Base-by-base conservation (phyloP, 2,888 invertebrate species). In the Xestia xanthographa region DNA sequence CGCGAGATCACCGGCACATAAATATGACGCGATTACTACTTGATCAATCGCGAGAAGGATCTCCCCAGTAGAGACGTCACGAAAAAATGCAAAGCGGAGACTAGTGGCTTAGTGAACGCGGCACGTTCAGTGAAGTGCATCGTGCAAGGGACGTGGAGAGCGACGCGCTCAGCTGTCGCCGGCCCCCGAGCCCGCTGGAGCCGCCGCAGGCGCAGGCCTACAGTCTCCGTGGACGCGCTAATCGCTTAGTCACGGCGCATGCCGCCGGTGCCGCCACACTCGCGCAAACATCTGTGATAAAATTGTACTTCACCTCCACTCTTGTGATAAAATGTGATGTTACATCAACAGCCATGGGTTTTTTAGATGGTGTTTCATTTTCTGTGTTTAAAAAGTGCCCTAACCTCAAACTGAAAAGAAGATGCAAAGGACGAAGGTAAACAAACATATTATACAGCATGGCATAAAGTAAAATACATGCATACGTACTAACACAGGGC, bases 371-470 rank as follows among this genome's bases (percentile, higher is more conserved):
- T 84, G 90, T 95, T 63, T 93, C 96, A 41, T 95, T 95, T 77
- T 94, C 96, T 48, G 92, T 96, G 89, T 95, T 95, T 85, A 96
- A 94, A 92, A 95, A 93, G 92, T 96, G 96, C 72, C 95, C 96
- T 0, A 95, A 93, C 84, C 89, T 95, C 53, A 94, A 93, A 88
- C 72, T 94, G 20, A 94, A 92, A 85, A 90, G 92, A 87, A 94
- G 88, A 85, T 90, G 79, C 76, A 91, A 90, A 79, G 70, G 73
- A 43, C 88, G 91, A 79, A 95, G 94, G 95, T 95, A 93, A 89
- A 86, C 80, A 86, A 82, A 72, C 63, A 68, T 70, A 29, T 72
- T 65, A n/a, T 67, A 66, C 67, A 66, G 67, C 41, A 63, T 75
- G 48, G 60, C 45, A 20, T 26, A 14, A 22, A 48, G 56, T 82